Percentiles rank a stretch among this genome's conserved stretches.
Conservation (phyloP, 2,797 vertebrate genomes). For the Ctenopoma multispine region DNA sequence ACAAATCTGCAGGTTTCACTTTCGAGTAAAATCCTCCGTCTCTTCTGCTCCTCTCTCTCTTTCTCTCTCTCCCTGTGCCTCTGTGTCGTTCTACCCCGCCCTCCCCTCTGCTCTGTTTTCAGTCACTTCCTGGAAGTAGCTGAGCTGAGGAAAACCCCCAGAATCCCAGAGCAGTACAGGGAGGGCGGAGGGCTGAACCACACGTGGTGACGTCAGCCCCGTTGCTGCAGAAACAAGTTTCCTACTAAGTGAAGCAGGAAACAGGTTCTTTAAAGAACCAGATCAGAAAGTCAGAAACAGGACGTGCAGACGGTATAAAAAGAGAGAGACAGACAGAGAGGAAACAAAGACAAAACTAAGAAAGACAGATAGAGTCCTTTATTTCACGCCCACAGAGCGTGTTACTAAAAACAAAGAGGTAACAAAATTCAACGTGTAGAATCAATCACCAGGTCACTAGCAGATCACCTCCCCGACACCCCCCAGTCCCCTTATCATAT, state of each 20-base stretch:
- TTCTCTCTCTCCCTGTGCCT: not conserved
- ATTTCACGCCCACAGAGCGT: no score
- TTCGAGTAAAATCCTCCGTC: slow-evolving; percentile 45
- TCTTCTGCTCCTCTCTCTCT: not conserved
- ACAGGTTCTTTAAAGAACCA: not conserved
- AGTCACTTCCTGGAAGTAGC: slow-evolving; percentile 85
- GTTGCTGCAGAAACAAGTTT: not conserved
- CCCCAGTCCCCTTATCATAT: no score
- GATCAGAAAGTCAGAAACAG: no score
- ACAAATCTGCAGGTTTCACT: slow-evolving; percentile 66
- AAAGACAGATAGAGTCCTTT: not conserved
- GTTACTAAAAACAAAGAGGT: no score
- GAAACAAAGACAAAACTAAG: not conserved
- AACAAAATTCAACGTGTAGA: no score
- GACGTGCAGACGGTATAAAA: no score
- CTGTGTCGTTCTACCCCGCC: slow-evolving; percentile 2
- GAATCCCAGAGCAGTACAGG: slow-evolving; percentile 79
- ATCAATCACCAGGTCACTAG: no score
- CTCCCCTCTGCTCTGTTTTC: slow-evolving; percentile 36
- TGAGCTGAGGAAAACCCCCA: slow-evolving; percentile 85
- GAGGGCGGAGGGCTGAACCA: slow-evolving; percentile 18
- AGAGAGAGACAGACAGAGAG: not conserved
- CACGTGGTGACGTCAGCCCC: slow-evolving; percentile 38
- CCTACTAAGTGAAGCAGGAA: not conserved
- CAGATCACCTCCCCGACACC: no score